phyloP scores from a whole-genome alignment of 2,888 invertebrate genomes.

The Cephalotes varians region DNA sequence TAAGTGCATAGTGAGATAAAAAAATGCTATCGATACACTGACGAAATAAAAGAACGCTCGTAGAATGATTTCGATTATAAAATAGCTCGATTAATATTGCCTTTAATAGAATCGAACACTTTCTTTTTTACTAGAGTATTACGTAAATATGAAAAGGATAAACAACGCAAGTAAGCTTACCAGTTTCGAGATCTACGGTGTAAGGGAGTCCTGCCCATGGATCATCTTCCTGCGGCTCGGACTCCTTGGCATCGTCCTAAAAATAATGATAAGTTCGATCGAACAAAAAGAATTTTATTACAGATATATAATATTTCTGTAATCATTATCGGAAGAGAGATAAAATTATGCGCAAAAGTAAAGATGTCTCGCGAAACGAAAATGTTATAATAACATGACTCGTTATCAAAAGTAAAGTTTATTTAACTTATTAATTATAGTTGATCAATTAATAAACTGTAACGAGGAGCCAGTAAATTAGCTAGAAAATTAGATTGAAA shows the following conservation, averaged over 20 bases:
- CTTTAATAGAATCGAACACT: not conserved
- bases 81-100: not conserved
- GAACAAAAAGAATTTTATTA: not conserved
- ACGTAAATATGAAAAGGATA: not conserved
- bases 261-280: constrained; percentile 59
- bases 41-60: not conserved
- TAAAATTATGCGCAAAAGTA: not conserved
- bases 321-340: not conserved
- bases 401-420: not conserved
- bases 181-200: constrained; percentile 95
- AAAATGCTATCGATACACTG: constrained; percentile 4
- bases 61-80: not conserved
- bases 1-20: constrained; percentile 32
- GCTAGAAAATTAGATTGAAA: constrained; percentile 58
- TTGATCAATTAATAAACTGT: constrained; percentile 39
- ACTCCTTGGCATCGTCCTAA: constrained; percentile 79
- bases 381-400: not conserved
- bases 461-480: constrained; percentile 48
- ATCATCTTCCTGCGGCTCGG: constrained; percentile 87
- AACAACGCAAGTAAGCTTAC: constrained; percentile 87
- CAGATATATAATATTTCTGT: not conserved
- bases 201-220: constrained; percentile 94
- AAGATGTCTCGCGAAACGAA: not conserved
- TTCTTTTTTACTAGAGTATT: not conserved
- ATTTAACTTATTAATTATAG: constrained; percentile 26